phyloP scores from a whole-genome alignment of 2,888 invertebrate genomes.

The Coleophora deauratella region DNA sequence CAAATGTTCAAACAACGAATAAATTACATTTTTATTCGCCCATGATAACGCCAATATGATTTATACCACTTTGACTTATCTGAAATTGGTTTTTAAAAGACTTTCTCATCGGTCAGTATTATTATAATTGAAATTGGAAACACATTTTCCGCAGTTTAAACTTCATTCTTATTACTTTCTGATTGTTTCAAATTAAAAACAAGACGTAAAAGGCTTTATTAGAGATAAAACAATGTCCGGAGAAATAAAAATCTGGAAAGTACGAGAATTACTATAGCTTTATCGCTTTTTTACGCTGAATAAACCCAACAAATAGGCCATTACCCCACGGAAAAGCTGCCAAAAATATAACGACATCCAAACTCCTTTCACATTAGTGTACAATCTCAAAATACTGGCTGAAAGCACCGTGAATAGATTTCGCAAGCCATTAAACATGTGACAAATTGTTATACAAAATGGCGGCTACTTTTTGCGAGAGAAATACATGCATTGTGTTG shows the following conservation, averaged over 20 bases:
- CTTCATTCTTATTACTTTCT: no score
- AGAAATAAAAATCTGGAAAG: slow-evolving; percentile 2
- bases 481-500: slow-evolving; percentile 43
- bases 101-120: neutral
- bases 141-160: no score
- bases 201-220: no score
- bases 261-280: slow-evolving; percentile 6
- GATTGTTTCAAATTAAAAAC: no score
- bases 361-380: slow-evolving; percentile 25
- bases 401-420: slow-evolving; percentile 58
- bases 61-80: slow-evolving; percentile 1
- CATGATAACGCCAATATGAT: slow-evolving; percentile 2
- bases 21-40: slow-evolving; percentile 8
- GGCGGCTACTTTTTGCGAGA: slow-evolving; percentile 57
- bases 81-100: neutral
- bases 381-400: slow-evolving; percentile 31
- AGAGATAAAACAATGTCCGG: no score
- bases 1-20: slow-evolving; percentile 6
- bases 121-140: neutral
- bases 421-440: slow-evolving; percentile 76
- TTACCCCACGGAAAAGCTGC: slow-evolving; percentile 18
- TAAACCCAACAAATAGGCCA: slow-evolving; percentile 17
- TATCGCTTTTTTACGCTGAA: slow-evolving; percentile 6
- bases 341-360: slow-evolving; percentile 22
- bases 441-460: slow-evolving; percentile 73